Evolutionary conservation across 1,140 invertebrate genomes (phyloP), one percentile per base, ranked within the genome.

Genomic region (Cherax destructor): DNA sequence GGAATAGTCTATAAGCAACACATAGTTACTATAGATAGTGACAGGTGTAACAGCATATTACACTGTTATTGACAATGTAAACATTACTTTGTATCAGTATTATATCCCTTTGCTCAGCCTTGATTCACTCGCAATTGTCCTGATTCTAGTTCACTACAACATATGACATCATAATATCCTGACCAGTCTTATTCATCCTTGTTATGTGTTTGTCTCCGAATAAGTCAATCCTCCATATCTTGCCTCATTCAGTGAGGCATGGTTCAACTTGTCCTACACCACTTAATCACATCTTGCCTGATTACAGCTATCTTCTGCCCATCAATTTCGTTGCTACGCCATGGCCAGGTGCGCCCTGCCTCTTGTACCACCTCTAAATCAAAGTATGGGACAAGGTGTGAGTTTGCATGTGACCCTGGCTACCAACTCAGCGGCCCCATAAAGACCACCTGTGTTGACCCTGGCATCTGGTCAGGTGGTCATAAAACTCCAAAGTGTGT

Each of bases 251-350:
- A 65, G 13, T 3, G 13, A 18, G 61, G 5, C 61, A 65, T 21
- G 18, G 4, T 11, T 65, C 1, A 65, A 18, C 49, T 47, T 47
- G 78, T 90, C 41, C 80, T 80, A 74, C 85, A 9, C 47, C 21
- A 6, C 6, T 49, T 59, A 52, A 52, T 81, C 69, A 59, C 78
- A 16, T 81, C 74, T 74, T 81, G 24, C 24, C 69, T 85, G 72
- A 47, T 93, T 93, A 52, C 92, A 96, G 96, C 95, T 77, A 95
- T 96, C 30, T 95, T 95, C 92, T 96, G 96, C 93, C 94, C 95
- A 21, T 94, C 95, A 24, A 86, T 96, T 49, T 94, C 95, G 13
- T 93, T 94, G 92, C 91, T 96, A 3, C 93, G 93, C 49, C 95
- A 95, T 93, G 96, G 96, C 21, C 91, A 93, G 16, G 94, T 96